Percentiles rank a stretch among this genome's conserved stretches.
Conservation (phyloP, 2,113 vertebrate genomes). For the Actenoides lindsayi region DNA sequence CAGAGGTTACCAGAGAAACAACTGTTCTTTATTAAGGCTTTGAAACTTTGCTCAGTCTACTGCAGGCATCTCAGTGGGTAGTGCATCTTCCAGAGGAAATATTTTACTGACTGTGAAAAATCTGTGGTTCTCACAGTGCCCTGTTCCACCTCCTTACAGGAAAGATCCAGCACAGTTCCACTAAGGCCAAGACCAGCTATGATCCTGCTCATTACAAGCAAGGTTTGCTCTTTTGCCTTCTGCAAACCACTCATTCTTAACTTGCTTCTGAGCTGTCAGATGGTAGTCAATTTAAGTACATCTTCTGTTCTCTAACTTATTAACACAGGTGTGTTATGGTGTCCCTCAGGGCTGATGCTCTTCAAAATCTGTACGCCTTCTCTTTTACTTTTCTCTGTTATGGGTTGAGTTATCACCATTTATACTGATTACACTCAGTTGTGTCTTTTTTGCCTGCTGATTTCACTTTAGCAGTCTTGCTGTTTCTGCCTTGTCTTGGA, state of each 20-base stretch:
- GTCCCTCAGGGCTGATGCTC: conserved; percentile 27
- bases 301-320: conserved; percentile 34
- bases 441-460: conserved; percentile 57
- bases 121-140: background rate
- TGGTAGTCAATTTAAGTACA: conserved; percentile 7
- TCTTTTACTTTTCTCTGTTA: conserved; percentile 60
- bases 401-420: conserved; percentile 50
- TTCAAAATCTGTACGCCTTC: background rate
- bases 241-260: background rate
- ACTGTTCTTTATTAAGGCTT: background rate
- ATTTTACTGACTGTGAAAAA: background rate
- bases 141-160: background rate
- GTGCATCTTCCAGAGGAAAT: background rate
- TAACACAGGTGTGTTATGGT: conserved; percentile 62
- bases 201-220: rapidly evolving
- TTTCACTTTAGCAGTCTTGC: conserved; percentile 56
- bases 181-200: background rate
- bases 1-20: background rate
- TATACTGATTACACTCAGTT: conserved; percentile 51
- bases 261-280: conserved; percentile 18
- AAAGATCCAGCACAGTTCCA: background rate
- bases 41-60: background rate
- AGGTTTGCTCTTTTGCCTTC: background rate
- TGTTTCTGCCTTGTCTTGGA: conserved; percentile 61
- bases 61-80: background rate